Conservation (phyloP, 2,113 vertebrate species). For the Macaca nemestrina region DNA sequence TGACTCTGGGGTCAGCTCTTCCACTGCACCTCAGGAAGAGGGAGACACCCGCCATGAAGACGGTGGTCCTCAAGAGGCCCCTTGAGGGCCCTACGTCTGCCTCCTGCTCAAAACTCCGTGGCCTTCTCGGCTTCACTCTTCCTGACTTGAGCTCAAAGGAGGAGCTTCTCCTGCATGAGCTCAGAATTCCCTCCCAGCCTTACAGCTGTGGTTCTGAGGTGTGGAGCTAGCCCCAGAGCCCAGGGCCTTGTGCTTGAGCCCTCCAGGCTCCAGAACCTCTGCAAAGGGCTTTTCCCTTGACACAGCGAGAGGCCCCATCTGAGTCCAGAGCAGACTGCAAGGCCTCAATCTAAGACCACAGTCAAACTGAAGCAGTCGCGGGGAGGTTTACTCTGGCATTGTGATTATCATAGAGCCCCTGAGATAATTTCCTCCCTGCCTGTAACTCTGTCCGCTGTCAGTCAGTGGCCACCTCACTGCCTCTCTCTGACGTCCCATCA, state of each 20-base stretch:
- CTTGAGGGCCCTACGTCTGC: neutral
- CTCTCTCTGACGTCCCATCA: neutral
- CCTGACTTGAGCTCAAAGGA: neutral
- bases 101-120: too few species aligned
- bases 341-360: neutral
- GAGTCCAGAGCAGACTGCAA: neutral
- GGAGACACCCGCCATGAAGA: fast-evolving
- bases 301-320: fast-evolving
- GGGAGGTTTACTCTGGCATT: neutral
- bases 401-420: neutral
- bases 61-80: neutral
- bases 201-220: neutral
- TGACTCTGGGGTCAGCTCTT: too few species aligned
- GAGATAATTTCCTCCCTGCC: fast-evolving
- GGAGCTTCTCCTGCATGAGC: neutral
- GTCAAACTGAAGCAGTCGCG: neutral
- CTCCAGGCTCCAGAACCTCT: neutral
- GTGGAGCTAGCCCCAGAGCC: neutral
- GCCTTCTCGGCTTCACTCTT: neutral
- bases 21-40: neutral
- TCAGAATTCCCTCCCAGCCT: neutral
- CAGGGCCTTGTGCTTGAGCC: neutral
- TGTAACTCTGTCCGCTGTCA: neutral
- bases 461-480: fast-evolving
- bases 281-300: neutral